Percentiles rank a stretch among this genome's conserved stretches.
These are phyloP conservation scores for Doryteuthis pealeii DNA, from an alignment of 1,140 invertebrate genomes.

Conservation along the genomic window DNA sequence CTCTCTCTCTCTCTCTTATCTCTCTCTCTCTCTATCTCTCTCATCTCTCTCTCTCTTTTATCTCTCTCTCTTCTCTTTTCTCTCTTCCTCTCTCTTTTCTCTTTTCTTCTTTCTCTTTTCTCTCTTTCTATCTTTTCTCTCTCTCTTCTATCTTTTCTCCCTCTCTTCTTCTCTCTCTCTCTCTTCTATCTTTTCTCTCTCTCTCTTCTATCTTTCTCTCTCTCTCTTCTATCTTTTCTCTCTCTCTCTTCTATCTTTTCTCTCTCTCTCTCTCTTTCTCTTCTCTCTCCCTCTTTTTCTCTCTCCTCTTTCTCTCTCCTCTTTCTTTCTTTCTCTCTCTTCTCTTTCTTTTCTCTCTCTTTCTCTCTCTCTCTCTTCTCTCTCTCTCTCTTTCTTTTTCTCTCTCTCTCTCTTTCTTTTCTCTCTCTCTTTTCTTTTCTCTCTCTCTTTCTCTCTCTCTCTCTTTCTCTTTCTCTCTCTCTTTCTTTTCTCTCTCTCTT, in stretches of 20 bases:
- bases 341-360: not conserved
- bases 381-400: not conserved
- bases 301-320: not conserved
- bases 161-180: not conserved
- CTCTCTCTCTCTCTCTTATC: not conserved
- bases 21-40: not conserved
- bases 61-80: not conserved
- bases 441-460: no score
- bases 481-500: not conserved
- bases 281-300: not conserved
- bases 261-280: not conserved
- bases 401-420: not conserved
- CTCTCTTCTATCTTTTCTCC: not conserved
- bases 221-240: not conserved
- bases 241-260: not conserved
- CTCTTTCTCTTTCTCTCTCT: not conserved
- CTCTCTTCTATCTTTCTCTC: not conserved
- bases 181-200: not conserved
- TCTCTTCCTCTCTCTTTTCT: not conserved
- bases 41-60: not conserved
- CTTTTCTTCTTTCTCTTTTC: not conserved
- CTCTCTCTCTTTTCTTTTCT: not conserved
- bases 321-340: not conserved
- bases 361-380: not conserved
- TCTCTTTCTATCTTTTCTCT: not conserved